These are phyloP conservation scores for Notarius quadriscutis DNA, from an alignment of 2,113 vertebrate species.

Conservation along the genomic window DNA sequence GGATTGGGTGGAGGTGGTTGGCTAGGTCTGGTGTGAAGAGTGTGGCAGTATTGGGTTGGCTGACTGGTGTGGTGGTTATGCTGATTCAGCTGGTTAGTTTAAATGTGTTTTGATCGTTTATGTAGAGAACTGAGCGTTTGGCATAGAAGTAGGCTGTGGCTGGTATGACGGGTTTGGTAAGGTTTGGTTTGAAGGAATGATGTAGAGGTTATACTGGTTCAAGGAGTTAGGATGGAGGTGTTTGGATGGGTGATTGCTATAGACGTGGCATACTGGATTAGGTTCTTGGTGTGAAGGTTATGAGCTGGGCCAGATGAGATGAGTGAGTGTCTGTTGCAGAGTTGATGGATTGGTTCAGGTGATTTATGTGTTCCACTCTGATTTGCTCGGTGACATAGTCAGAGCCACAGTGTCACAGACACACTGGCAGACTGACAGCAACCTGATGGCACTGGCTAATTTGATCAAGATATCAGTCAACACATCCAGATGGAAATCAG, in stretches of 20 bases:
- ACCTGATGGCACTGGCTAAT: conserved; percentile 38
- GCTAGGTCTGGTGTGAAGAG: background rate
- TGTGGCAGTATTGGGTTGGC: background rate
- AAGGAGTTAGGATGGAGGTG: background rate
- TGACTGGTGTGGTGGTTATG: background rate
- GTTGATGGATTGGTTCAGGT: conserved; percentile 15
- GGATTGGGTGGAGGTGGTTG: background rate
- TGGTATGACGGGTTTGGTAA: background rate
- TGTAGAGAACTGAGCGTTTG: background rate
- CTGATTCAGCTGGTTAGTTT: background rate
- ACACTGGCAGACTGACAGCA: conserved; percentile 50
- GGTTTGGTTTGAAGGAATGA: background rate
- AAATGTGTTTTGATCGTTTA: background rate
- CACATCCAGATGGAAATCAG: conserved; percentile 41
- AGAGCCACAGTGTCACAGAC: conserved; percentile 47
- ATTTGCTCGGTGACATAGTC: background rate
- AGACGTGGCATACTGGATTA: background rate
- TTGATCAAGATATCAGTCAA: conserved; percentile 57
- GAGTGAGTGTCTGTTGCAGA: background rate
- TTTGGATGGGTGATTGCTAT: background rate
- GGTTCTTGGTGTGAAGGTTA: background rate
- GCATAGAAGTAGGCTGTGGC: background rate
- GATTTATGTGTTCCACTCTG: conserved; percentile 8
- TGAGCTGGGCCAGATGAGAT: background rate
- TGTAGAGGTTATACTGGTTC: background rate